Conservation (phyloP, 2,888 invertebrate genomes). For the Pyralis farinalis region DNA sequence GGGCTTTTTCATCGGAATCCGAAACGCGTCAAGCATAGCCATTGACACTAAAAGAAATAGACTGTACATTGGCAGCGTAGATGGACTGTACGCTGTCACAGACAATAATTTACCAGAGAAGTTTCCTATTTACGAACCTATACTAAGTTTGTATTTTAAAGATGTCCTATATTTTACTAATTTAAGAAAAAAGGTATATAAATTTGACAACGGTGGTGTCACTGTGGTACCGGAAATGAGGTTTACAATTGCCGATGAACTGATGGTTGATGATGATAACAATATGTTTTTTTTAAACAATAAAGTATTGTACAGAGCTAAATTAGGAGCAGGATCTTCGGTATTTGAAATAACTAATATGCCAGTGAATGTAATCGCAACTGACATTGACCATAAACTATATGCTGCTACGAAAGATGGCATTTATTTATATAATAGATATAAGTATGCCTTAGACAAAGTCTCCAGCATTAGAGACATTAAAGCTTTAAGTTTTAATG, state of each 20-base stretch:
- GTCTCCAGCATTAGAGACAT: constrained; percentile 45
- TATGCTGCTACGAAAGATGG: constrained; percentile 49
- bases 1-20: constrained; percentile 48
- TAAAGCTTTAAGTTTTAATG: constrained; percentile 51
- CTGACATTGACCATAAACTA: constrained; percentile 44
- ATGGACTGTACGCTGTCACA: constrained; percentile 53
- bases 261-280: constrained; percentile 55
- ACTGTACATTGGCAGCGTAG: constrained; percentile 55
- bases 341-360: constrained; percentile 1
- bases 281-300: constrained; percentile 54
- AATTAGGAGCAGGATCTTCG: constrained; percentile 42
- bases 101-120: constrained; percentile 45
- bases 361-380: constrained; percentile 37
- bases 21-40: constrained; percentile 59
- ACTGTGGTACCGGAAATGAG: constrained; percentile 41
- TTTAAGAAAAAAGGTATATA: constrained; percentile 41
- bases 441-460: constrained; percentile 60
- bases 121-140: constrained; percentile 50
- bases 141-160: constrained; percentile 50
- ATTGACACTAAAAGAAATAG: constrained; percentile 51
- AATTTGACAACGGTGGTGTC: constrained; percentile 50
- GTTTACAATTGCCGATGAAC: constrained; percentile 40
- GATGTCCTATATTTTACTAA: constrained; percentile 53
- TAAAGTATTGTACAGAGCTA: constrained; percentile 45
- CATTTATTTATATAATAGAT: constrained; percentile 59